Evolutionary conservation across 2,797 vertebrate genomes (phyloP).

Genomic region (Apodemus agrarius): DNA sequence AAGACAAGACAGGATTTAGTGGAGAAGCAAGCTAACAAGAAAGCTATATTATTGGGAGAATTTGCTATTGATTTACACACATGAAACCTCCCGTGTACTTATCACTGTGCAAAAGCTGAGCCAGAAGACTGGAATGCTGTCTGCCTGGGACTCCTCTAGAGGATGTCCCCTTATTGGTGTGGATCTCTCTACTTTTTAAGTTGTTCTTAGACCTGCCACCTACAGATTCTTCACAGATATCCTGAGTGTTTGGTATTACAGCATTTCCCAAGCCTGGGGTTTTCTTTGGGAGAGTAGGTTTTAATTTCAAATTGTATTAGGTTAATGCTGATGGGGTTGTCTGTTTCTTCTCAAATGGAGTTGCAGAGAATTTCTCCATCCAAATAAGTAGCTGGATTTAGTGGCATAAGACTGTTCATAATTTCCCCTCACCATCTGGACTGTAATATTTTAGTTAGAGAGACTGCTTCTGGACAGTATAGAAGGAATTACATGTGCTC

Average conservation of each 20-base stretch:
- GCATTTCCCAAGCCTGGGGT: not conserved
- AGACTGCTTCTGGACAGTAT: not conserved
- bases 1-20: not conserved
- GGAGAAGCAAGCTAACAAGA: not conserved
- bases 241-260: not conserved
- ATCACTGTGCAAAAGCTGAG: not conserved
- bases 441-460: not conserved
- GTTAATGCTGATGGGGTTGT: not conserved
- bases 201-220: not conserved
- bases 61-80: not conserved
- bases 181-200: not conserved
- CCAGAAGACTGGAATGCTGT: not conserved
- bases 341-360: conserved; percentile 25
- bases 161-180: not conserved
- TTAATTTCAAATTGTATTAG: not conserved
- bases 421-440: not conserved
- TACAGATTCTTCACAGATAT: not conserved
- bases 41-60: not conserved
- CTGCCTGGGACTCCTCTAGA: not conserved
- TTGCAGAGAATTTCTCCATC: not conserved
- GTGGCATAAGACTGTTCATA: not conserved
- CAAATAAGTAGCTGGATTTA: not conserved
- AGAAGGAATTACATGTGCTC: not conserved
- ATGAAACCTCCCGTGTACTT: not conserved
- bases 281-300: conserved; percentile 7